phyloP scores from a whole-genome alignment of 2,113 vertebrate species.

The Pyxicephalus adspersus region DNA sequence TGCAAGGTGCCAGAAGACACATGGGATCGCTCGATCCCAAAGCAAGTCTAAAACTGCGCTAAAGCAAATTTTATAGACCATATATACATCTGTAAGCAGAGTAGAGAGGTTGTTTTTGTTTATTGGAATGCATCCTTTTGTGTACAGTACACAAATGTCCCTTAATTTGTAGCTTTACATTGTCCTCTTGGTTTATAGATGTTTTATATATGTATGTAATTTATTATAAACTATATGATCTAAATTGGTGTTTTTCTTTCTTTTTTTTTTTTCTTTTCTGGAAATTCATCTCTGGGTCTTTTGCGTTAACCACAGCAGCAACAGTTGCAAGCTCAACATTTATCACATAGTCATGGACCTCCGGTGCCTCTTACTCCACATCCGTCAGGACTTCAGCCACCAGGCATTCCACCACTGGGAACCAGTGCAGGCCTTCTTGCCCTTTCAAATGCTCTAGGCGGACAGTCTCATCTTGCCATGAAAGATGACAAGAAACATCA shows the following conservation, averaged over 20 bases:
- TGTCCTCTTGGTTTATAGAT: too few relatives aligned
- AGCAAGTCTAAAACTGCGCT: too few relatives aligned
- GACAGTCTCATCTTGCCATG: conserved; percentile 87
- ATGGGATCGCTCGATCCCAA: too few relatives aligned
- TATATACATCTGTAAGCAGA: too few relatives aligned
- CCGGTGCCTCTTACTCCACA: conserved; percentile 92
- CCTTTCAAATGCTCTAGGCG: conserved; percentile 88
- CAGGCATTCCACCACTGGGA: conserved; percentile 84
- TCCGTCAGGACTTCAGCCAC: conserved; percentile 89
- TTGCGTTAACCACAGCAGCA: conserved; percentile 69
- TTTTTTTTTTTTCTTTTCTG: background rate
- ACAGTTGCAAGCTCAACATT: conserved; percentile 88
- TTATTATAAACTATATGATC: too few relatives aligned
- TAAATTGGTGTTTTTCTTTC: background rate
- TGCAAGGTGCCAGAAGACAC: too few relatives aligned
- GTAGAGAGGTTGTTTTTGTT: too few relatives aligned
- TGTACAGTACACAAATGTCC: too few relatives aligned
- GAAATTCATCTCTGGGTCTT: conserved; percentile 29
- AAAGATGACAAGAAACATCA: conserved; percentile 97
- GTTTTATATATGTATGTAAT: too few relatives aligned
- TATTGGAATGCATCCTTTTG: too few relatives aligned
- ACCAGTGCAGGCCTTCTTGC: conserved; percentile 91
- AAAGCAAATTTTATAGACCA: too few relatives aligned
- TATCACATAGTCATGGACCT: conserved; percentile 90
- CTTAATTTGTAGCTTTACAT: too few relatives aligned